Percentiles rank a stretch among this genome's conserved stretches.
Conservation (phyloP, 2,888 invertebrate genomes). For the Apodemia zela region DNA sequence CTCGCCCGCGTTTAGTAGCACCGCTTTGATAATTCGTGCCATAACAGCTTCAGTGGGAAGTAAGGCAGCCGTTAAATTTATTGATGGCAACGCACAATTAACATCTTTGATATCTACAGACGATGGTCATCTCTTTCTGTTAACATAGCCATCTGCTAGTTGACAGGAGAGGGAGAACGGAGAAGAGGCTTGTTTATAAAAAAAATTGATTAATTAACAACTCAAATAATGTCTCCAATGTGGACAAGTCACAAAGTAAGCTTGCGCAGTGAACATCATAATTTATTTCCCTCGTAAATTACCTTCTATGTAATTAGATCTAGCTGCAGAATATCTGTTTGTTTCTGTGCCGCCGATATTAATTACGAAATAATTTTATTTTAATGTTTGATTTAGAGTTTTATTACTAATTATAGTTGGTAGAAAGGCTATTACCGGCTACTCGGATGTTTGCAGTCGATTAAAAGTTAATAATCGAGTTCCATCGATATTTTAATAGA, state of each 20-base stretch:
- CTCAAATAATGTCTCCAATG: background rate
- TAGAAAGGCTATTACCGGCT: conserved; percentile 13
- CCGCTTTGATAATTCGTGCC: too few relatives aligned
- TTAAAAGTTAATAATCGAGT: conserved; percentile 16
- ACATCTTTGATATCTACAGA: too few relatives aligned
- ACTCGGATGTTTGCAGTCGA: conserved; percentile 12
- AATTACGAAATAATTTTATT: conserved; percentile 14
- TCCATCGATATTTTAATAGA: conserved; percentile 13
- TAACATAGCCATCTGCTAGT: too few relatives aligned
- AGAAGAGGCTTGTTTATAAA: too few relatives aligned
- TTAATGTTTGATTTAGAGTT: conserved; percentile 16
- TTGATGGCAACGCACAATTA: too few relatives aligned
- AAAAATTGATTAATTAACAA: too few relatives aligned
- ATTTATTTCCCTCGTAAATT: conserved; percentile 9
- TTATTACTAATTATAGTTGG: conserved; percentile 12
- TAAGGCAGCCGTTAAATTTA: too few relatives aligned
- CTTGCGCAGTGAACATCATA: background rate
- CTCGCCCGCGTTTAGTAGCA: too few relatives aligned
- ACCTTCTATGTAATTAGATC: conserved; percentile 8
- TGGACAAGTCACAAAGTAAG: background rate
- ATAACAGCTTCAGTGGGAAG: too few relatives aligned
- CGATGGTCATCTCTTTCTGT: too few relatives aligned
- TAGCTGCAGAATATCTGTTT: conserved; percentile 10
- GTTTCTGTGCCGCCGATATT: conserved; percentile 11
- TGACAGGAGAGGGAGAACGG: too few relatives aligned